A percentile compares a stretch with the other conserved stretches of the same genome.
Evolutionary conservation across 1,140 invertebrate genomes (phyloP).

Genomic region (Lepeophtheirus salmonis): DNA sequence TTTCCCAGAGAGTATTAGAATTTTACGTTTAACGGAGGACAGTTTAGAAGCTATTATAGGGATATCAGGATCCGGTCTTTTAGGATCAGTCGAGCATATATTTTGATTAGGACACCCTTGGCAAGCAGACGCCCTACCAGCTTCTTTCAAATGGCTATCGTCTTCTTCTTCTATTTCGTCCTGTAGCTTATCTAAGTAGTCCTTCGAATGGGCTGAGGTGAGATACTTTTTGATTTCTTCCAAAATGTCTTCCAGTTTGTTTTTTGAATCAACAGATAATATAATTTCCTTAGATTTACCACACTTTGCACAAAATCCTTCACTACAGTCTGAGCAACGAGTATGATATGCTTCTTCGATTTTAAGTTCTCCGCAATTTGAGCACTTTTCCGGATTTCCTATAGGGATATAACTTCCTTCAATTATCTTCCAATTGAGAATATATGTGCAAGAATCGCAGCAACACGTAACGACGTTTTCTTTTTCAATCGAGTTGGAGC

Average conservation of each 20-base stretch:
- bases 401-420: slow-evolving; percentile 10
- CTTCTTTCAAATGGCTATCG: no score
- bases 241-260: no score
- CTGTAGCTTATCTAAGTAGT: no score
- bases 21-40: slow-evolving; percentile 61
- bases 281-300: no score
- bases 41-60: slow-evolving; percentile 50
- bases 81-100: slow-evolving; percentile 64
- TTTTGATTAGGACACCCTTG: slow-evolving; percentile 91
- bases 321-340: slow-evolving; percentile 12
- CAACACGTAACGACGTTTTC: no score
- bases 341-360: slow-evolving; percentile 13
- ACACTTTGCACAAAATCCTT: slow-evolving; percentile 3
- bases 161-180: no score
- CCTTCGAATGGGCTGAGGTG: no score
- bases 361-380: neutral
- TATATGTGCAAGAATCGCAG: slow-evolving; percentile 6
- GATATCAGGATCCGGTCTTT: slow-evolving; percentile 52
- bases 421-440: slow-evolving; percentile 17
- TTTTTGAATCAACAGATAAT: no score
- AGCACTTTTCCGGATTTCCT: neutral
- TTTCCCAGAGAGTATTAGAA: slow-evolving; percentile 84
- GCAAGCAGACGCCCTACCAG: slow-evolving; percentile 80
- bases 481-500: no score
- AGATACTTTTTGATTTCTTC: no score